Conservation (phyloP, 2,113 vertebrate species). For the Siniperca knerii region DNA sequence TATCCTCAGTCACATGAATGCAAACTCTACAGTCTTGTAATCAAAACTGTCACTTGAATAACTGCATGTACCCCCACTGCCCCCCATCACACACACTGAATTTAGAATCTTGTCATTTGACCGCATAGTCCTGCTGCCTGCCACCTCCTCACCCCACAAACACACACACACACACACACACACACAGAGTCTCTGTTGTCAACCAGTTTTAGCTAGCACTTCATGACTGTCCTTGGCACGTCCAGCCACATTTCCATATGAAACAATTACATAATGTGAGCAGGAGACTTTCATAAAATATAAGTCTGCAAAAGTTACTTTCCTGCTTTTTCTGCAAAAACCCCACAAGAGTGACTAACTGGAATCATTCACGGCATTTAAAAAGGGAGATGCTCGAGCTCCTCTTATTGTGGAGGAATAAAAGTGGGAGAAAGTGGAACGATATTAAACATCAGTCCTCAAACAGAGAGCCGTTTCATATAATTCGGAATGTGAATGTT, state of each 20-base stretch:
- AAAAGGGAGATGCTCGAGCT: background rate
- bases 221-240: slow-evolving; percentile 5
- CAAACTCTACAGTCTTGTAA: slow-evolving; percentile 19
- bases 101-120: slow-evolving; percentile 16
- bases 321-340: background rate
- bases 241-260: slow-evolving; percentile 31
- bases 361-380: slow-evolving; percentile 4
- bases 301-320: background rate
- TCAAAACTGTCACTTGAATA: slow-evolving; percentile 38
- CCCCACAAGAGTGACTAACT: background rate
- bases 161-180: background rate
- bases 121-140: background rate
- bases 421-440: slow-evolving; percentile 12
- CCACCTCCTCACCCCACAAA: background rate
- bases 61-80: slow-evolving; percentile 10
- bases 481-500: background rate
- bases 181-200: background rate
- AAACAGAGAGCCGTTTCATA: background rate
- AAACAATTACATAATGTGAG: slow-evolving; percentile 32
- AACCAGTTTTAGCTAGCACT: background rate
- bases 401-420: background rate
- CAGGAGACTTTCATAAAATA: background rate
- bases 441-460: slow-evolving; percentile 6
- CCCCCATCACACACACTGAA: slow-evolving; percentile 1
- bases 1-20: background rate